phyloP scores from a whole-genome alignment of 2,113 vertebrate species.

The Prionailurus viverrinus region DNA sequence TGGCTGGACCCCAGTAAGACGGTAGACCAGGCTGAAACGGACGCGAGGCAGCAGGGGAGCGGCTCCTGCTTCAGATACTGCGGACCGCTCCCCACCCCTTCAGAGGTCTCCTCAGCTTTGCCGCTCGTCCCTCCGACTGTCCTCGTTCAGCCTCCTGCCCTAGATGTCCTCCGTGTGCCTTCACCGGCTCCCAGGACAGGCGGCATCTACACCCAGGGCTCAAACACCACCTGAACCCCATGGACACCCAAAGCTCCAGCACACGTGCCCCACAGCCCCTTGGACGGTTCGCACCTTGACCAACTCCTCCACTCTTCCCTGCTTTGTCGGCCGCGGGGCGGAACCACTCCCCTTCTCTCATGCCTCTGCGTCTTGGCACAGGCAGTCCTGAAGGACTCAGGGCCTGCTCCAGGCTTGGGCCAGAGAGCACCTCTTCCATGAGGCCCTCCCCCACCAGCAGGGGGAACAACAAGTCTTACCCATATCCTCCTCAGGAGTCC shows the following conservation, averaged over 20 bases:
- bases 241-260: fast-evolving
- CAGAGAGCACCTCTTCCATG: not conserved
- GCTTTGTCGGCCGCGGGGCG: not conserved
- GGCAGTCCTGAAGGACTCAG: too few species aligned
- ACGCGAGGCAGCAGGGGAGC: fast-evolving
- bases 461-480: not conserved
- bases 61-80: not conserved
- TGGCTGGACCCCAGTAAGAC: not conserved
- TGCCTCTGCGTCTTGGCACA: not conserved
- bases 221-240: not conserved
- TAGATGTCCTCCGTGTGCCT: not conserved
- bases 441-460: not conserved
- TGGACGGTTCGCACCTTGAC: not conserved
- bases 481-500: not conserved
- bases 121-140: not conserved
- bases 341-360: too few species aligned
- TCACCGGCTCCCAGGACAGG: not conserved
- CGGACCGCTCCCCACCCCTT: too few species aligned
- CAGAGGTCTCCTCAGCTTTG: fast-evolving
- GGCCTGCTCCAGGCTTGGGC: not conserved
- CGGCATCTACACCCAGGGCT: not conserved
- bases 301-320: not conserved
- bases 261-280: not conserved
- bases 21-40: not conserved
- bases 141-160: not conserved